These are phyloP conservation scores for Cathartes aura DNA, from an alignment of 2,113 vertebrate genomes.

Conservation along the genomic window DNA sequence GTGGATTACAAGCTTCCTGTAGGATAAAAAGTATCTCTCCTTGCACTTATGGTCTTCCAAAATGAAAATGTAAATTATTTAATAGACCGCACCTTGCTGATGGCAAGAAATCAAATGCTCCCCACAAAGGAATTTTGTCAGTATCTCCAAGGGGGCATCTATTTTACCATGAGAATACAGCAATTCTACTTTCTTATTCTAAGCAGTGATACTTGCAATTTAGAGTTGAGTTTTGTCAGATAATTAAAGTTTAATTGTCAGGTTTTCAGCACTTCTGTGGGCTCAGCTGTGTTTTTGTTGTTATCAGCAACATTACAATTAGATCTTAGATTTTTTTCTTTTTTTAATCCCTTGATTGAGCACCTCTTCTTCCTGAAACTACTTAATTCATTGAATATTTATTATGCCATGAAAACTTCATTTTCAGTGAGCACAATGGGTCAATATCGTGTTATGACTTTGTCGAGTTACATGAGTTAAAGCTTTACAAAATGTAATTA, in stretches of 20 bases:
- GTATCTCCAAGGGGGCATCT: background rate
- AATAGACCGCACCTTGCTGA: background rate
- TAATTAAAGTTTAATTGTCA: background rate
- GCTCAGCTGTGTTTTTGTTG: background rate
- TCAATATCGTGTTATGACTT: constrained; percentile 16
- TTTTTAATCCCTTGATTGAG: background rate
- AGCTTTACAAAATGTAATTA: background rate
- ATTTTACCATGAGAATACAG: background rate
- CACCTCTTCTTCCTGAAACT: background rate
- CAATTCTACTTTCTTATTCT: background rate
- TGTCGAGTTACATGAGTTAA: background rate
- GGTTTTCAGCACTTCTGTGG: background rate
- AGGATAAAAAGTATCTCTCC: background rate
- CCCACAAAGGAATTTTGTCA: background rate
- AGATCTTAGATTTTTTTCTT: background rate
- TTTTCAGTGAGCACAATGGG: background rate
- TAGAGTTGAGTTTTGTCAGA: background rate
- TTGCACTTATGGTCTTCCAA: background rate
- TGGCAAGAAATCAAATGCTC: background rate
- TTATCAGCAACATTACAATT: background rate
- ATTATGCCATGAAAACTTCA: background rate
- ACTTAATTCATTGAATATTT: background rate
- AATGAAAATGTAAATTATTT: background rate
- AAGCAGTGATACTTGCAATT: background rate
- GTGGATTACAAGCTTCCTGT: background rate